These are phyloP conservation scores for Bostrychus sinensis DNA, from an alignment of 2,113 vertebrate genomes.

Conservation along the genomic window DNA sequence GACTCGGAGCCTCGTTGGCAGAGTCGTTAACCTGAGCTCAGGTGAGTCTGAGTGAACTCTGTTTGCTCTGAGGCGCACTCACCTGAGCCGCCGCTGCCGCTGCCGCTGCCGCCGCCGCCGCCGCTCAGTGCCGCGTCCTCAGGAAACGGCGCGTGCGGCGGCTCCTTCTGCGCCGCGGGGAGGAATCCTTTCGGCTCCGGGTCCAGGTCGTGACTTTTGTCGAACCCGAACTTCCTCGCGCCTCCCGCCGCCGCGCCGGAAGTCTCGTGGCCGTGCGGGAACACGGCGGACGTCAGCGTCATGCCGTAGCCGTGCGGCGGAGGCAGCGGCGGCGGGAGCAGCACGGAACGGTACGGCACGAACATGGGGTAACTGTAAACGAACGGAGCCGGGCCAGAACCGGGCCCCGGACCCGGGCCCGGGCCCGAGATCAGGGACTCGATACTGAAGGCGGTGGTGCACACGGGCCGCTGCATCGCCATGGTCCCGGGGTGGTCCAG, in stretches of 20 bases:
- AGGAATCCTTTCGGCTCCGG: neutral
- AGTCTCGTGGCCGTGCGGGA: neutral
- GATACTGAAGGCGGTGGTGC: constrained; percentile 4
- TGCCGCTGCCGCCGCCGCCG: neutral
- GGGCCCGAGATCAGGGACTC: constrained; percentile 2
- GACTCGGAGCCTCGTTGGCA: no score
- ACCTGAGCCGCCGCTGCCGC: neutral
- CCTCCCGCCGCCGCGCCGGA: neutral
- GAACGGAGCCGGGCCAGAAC: neutral
- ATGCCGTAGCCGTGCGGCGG: constrained; percentile 7
- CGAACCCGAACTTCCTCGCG: constrained; percentile 5
- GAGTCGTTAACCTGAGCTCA: no score
- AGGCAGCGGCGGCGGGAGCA: constrained; percentile 10
- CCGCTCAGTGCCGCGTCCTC: neutral
- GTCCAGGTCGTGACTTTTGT: neutral
- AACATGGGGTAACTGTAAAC: constrained; percentile 11
- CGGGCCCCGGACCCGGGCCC: neutral
- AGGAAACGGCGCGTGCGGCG: neutral
- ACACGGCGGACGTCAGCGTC: constrained; percentile 1
- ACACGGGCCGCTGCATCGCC: constrained; percentile 8
- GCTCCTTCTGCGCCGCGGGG: neutral
- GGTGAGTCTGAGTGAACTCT: neutral
- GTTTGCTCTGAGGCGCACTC: no score
- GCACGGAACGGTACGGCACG: constrained; percentile 8
- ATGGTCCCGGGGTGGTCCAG: neutral